A percentile compares a stretch with the other conserved stretches of the same genome.
phyloP scores from a whole-genome alignment of 1,140 invertebrate genomes.

The Hormaphis cornu region DNA sequence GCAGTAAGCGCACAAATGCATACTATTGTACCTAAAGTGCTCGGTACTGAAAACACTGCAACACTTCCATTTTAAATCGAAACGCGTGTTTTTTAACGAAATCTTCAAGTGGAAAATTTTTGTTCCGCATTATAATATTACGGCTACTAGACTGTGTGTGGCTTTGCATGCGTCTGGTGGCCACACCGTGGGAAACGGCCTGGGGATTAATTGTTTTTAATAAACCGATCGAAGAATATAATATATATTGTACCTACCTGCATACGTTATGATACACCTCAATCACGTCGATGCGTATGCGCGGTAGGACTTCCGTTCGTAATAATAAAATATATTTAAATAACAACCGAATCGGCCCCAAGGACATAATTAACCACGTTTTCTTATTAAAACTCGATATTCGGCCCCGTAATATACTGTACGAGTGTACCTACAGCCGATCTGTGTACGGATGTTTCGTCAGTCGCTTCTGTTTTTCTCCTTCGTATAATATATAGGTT shows the following conservation, averaged over 20 bases:
- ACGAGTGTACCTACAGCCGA: background rate
- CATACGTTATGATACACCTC: too few species aligned
- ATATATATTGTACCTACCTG: too few species aligned
- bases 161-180: background rate
- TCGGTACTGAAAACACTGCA: too few species aligned
- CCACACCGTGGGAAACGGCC: slow-evolving; percentile 18
- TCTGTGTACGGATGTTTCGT: slow-evolving; percentile 9
- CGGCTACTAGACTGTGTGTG: background rate
- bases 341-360: background rate
- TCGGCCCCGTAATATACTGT: background rate
- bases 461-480: slow-evolving; percentile 28
- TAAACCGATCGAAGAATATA: slow-evolving; percentile 18
- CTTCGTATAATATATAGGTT: background rate
- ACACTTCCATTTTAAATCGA: background rate
- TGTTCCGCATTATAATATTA: background rate
- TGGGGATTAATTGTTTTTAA: slow-evolving; percentile 22
- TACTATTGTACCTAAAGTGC: too few species aligned
- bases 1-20: too few species aligned
- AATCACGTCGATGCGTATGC: slow-evolving; percentile 17
- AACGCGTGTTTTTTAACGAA: background rate
- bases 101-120: background rate
- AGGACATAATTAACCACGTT: slow-evolving; percentile 22
- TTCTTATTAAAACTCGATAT: slow-evolving; percentile 26
- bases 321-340: slow-evolving; percentile 14
- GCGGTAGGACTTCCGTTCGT: slow-evolving; percentile 16